Conservation (phyloP, 2,888 invertebrate genomes). For the Eupithecia subfuscata region DNA sequence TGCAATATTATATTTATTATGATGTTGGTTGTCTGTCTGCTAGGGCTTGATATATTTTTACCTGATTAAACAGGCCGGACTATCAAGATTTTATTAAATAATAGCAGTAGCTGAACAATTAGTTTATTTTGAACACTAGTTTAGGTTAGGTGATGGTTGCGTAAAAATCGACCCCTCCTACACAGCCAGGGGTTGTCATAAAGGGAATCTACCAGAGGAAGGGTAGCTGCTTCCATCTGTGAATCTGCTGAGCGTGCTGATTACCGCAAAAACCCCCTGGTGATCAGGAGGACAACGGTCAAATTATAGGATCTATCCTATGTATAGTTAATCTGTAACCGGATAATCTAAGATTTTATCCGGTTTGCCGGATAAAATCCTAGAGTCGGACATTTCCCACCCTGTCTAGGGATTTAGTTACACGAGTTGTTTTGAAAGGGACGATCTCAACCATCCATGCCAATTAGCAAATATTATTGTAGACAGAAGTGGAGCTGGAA, state of each 20-base stretch:
- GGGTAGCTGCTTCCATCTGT: no score
- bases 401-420: slow-evolving; percentile 26
- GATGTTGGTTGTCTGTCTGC: slow-evolving; percentile 17
- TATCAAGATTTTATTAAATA: not conserved
- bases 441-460: slow-evolving; percentile 20
- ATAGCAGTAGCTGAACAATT: not conserved
- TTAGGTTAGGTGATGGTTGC: no score
- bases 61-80: not conserved
- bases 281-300: no score
- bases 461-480: slow-evolving; percentile 36
- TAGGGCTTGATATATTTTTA: slow-evolving; percentile 12
- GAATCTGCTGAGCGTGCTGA: no score
- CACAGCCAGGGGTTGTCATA: no score
- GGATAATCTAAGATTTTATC: no score
- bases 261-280: no score
- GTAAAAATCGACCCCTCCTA: no score
- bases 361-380: not conserved
- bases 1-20: slow-evolving; percentile 29
- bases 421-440: slow-evolving; percentile 18
- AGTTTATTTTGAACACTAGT: no score
- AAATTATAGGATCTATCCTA: no score
- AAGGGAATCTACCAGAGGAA: no score
- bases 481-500: slow-evolving; percentile 4
- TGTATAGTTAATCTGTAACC: not conserved
- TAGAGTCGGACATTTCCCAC: not conserved